A percentile compares a stretch with the other conserved stretches of the same genome.
phyloP scores from a whole-genome alignment of 37 sponge, comb jelly and placozoan genomes.

The Beroe ovata region DNA sequence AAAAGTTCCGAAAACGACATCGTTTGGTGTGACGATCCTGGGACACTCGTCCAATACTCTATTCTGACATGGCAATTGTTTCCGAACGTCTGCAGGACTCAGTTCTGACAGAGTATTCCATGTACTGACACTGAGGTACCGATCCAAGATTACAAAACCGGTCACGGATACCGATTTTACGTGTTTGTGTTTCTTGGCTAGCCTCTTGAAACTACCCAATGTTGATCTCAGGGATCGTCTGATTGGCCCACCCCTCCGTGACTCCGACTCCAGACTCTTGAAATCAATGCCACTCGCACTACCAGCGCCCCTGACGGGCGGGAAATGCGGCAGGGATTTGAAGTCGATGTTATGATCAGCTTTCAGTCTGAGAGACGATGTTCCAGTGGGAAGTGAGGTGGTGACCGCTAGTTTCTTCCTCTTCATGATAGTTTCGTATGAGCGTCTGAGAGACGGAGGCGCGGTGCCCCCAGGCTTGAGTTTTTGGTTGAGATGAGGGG shows the following conservation, averaged over 20 bases:
- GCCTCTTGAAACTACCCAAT: neutral
- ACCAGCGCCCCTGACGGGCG: neutral
- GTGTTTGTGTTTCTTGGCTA: neutral
- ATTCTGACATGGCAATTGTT: neutral
- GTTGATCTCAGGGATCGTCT: slow-evolving; percentile 22
- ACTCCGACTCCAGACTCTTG: neutral
- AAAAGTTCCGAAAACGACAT: neutral
- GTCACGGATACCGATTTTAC: neutral
- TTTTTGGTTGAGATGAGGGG: neutral
- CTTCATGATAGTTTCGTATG: neutral
- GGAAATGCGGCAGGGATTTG: neutral
- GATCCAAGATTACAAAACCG: slow-evolving; percentile 16
- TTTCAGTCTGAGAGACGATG: neutral
- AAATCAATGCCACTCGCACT: neutral
- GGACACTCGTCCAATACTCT: slow-evolving; percentile 21
- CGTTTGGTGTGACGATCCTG: neutral
- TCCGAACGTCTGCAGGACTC: neutral
- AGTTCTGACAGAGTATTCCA: neutral
- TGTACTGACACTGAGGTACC: neutral
- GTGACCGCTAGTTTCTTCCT: neutral
- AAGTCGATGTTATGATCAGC: neutral
- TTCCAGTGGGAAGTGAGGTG: neutral
- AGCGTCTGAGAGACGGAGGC: neutral
- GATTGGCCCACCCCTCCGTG: neutral
- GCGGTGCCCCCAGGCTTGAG: neutral